Evolutionary conservation across 2,888 invertebrate genomes (phyloP), one percentile per base, ranked within the genome.

Genomic region (Drosophila mimetica): DNA sequence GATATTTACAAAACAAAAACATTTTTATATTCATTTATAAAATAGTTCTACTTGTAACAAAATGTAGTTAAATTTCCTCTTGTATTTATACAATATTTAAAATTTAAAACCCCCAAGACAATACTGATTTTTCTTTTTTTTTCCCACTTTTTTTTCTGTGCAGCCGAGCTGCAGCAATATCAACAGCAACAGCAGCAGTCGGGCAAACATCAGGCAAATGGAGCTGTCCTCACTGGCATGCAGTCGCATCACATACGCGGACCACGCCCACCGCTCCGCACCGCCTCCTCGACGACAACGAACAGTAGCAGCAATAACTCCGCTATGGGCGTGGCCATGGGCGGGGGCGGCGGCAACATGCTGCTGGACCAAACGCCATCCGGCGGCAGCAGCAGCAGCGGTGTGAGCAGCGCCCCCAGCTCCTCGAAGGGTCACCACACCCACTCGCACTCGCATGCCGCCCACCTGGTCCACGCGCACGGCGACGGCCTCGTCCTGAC

Each of bases 231-330:
- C 58, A 89, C 86, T 44, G 88, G 90, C 28, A 75, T 86, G 72
- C 90, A 88, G 41, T 22, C 81, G 22, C 90, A 91, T 81, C 90
- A 91, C 64, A 90, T 91, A 88, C 89, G 92, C 30, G 91, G 92
- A 25, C 91, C 92, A 70, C 85, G 92, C 54, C 92, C 91, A 72
- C 92, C 92, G 32, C 88, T 91, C 63, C 91, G 91, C 44, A 91
- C 92, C n/a, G 92, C 92, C 71, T 91, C 91, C 34, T 91, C 91
- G 6, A 88, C 67, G 70, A 82, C 66, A 61, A 76, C 81, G 58
- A 86, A 69, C 60, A 79, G 64, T 37, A 87, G 77, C 50, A 87
- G 77, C 53, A 84, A 65, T 54, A 70, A 70, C 53, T 73, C 70
- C 9, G 32, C 70, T n/a, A 70, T 70, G 52, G 74, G 74, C 50